Evolutionary conservation across 2,888 invertebrate genomes (phyloP), one percentile per base, ranked within the genome.

Genomic region (Acrobasis consociella): DNA sequence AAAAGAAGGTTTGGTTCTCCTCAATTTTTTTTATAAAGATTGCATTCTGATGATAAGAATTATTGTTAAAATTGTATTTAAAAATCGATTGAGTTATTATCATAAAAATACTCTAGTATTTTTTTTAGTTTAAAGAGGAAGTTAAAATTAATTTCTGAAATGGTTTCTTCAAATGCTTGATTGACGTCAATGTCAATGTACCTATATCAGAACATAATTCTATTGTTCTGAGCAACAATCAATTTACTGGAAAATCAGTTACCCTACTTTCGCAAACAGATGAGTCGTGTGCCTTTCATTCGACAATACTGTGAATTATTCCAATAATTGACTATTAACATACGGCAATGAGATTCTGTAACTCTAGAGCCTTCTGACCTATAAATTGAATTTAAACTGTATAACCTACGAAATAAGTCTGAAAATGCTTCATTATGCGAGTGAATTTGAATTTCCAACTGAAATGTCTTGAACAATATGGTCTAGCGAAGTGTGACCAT

Each of bases 401-500:
- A 60, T 16, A 39, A 1, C 10, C 22, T 22, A 39, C 15, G 16
- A 8, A 16, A 51, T 60, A 60, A 60, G 51, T 42, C 9, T 17
- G n/a, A 60, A n/a, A 60, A 42, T 42, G 15, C 5, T 39, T 49
- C 50, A 37, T 9, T 60, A 17, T 17, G n/a, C 22, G 9, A 51
- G 7, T 63, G 66, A 65, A 65, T 66, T 66, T 59, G 63, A 72
- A 72, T 71, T 67, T 66, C 65, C 59, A 74, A 72, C 53, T 67
- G 58, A 60, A 64, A 58, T 61, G 51, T 73, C 72, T 77, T 73
- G 71, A 73, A 77, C 74, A 77, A 74, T 79, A 76, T 74, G 72
- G 69, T 70, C 68, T 74, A 75, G 39, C 77, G 71, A 71, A 79
- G 76, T 83, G 82, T 80, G 75, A 81, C 80, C 74, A 72, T 83